Percentiles rank a stretch among this genome's conserved stretches.
Conservation (phyloP, 2,888 invertebrate species). For the Alitta virens region DNA sequence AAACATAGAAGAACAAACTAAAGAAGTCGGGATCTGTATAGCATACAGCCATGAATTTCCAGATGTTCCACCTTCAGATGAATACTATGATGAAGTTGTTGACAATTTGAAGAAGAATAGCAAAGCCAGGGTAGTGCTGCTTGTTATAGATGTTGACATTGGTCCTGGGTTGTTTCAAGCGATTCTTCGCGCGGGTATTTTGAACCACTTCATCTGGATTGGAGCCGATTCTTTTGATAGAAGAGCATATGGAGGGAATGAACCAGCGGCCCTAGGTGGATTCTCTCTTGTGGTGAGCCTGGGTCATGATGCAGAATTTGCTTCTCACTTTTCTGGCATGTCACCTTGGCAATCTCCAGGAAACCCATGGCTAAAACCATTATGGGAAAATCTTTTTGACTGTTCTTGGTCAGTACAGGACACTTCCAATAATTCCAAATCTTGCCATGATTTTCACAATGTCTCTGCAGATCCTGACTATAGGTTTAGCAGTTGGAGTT, state of each 20-base stretch:
- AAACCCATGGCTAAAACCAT: not conserved
- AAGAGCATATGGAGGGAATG: not conserved
- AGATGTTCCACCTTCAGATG: not conserved
- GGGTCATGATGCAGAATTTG: not conserved
- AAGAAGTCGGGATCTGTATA: not conserved
- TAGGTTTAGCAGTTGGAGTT: not conserved
- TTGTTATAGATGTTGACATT: not conserved
- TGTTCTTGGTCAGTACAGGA: not conserved
- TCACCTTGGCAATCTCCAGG: not conserved
- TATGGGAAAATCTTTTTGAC: not conserved
- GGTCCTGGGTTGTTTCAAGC: not conserved
- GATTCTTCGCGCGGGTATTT: not conserved
- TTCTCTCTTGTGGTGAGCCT: not conserved
- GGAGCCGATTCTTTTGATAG: not conserved
- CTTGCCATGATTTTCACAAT: not conserved
- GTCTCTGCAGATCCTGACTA: not conserved
- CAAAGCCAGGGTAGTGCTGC: not conserved
- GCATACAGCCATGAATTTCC: not conserved
- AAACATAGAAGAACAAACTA: not conserved
- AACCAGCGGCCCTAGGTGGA: not conserved
- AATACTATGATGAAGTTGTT: not conserved
- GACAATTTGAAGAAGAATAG: not conserved
- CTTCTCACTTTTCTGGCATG: not conserved
- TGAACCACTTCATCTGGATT: not conserved
- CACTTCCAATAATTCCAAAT: not conserved